Base-by-base conservation (phyloP, 2,797 vertebrate genomes). In the Astyanax mexicanus region DNA sequence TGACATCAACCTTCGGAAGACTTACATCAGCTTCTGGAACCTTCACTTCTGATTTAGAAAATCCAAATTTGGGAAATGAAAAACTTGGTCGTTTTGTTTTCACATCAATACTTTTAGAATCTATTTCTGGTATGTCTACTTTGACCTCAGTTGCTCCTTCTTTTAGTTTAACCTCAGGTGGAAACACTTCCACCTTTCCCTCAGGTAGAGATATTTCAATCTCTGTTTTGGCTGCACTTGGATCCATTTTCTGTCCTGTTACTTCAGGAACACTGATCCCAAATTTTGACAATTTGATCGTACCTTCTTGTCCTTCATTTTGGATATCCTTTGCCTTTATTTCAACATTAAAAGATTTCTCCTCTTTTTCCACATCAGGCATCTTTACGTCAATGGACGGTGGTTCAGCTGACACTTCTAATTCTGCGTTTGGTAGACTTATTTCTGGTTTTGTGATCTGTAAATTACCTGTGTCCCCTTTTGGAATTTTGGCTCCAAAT, bases 41-140 rank as follows among this genome's bases (percentile, higher is more conserved):
- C 78, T 86, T 84, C 58, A 62, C 38, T 40, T 77, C 77, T 81
- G 84, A 66, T 67, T 84, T 86, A 69, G 81, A 80, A 76, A 84
- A 81, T 69, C 84, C 86, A 77, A 89, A 76, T 80, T 17, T 88
- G 1, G 90, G 89, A 29, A 90, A 76, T 55, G 88, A 85, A 72
- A 89, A 84, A 42, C 77, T 85, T 61, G 81, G 42, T 54, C 83
- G 84, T 73, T 85, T 81, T 29, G 86, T 13, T 65, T 58, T 74
- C 7, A 69, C 29, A 44, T 52, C 42, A 81, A 80, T 0, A 57
- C 55, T 7, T 77, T 80, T 88, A 19, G 69, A 2, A 42, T 81
- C 54, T 12, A 69, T 54, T 54, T 80, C 47, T 35, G 66, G 55
- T 29, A 76, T 2, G 5, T 70, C 57, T 3, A 13, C 27, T 76